Evolutionary conservation across 2,888 invertebrate species (phyloP).

Genomic region (Drosophila subquinaria): DNA sequence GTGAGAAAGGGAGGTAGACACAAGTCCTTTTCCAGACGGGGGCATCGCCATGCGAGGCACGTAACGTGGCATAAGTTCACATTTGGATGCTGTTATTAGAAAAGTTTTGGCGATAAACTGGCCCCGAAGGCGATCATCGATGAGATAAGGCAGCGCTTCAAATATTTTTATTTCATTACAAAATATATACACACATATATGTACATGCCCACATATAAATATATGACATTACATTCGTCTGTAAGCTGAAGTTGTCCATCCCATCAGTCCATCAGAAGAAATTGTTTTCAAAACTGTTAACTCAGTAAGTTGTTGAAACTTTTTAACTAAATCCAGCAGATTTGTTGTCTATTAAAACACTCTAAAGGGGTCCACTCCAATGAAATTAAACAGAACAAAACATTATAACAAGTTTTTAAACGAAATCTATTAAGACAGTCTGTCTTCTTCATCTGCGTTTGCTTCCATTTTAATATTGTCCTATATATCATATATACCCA

Average conservation of each 20-base stretch:
- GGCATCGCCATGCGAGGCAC: slow-evolving; percentile 74
- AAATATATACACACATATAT: slow-evolving; percentile 1
- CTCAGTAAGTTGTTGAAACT: no score
- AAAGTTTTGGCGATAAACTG: slow-evolving; percentile 72
- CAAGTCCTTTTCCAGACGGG: slow-evolving; percentile 12
- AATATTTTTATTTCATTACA: slow-evolving; percentile 56
- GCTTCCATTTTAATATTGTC: neutral
- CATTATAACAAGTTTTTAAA: no score
- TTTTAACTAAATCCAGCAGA: neutral
- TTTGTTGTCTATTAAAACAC: no score
- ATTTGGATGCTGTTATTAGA: slow-evolving; percentile 83
- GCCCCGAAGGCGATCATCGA: slow-evolving; percentile 75
- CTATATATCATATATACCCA: no score
- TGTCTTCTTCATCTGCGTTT: neutral
- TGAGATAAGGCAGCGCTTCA: slow-evolving; percentile 63
- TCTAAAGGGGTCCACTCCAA: no score
- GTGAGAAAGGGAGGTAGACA: neutral
- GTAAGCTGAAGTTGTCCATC: neutral
- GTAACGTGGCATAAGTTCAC: slow-evolving; percentile 73
- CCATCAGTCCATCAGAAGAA: no score
- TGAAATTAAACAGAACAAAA: no score
- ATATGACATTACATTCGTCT: neutral
- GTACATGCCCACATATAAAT: neutral
- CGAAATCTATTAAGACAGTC: no score
- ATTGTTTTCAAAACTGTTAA: no score